Conservation (phyloP, 2,888 invertebrate species). For the Drosophila algonquin region DNA sequence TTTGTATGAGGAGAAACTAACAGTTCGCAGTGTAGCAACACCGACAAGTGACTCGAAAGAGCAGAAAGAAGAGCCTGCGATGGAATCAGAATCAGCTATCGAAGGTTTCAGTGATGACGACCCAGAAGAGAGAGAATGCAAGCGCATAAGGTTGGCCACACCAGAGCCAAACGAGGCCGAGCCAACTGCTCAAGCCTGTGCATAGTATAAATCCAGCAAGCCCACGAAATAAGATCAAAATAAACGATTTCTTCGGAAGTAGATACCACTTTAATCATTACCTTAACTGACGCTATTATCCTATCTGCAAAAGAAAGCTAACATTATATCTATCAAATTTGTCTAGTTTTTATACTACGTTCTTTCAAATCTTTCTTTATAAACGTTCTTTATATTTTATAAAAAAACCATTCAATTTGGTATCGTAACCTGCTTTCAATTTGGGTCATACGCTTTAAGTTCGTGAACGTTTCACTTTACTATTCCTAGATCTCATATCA, state of each 20-base stretch:
- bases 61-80: background rate
- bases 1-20: constrained; percentile 84
- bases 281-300: background rate
- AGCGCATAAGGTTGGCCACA: constrained; percentile 57
- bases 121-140: constrained; percentile 48
- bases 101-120: constrained; percentile 57
- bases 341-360: background rate
- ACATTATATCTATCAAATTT: background rate
- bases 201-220: constrained; percentile 17
- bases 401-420: background rate
- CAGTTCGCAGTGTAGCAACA: constrained; percentile 39
- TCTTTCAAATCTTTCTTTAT: too few species aligned
- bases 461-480: too few species aligned
- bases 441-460: background rate
- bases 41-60: background rate
- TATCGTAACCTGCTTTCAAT: background rate
- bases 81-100: background rate
- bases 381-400: too few species aligned
- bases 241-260: background rate
- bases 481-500: background rate
- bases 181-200: constrained; percentile 46
- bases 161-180: constrained; percentile 46
- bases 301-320: background rate
- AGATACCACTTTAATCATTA: background rate
- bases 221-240: constrained; percentile 1